These are phyloP conservation scores for Cheiracanthium punctorium DNA, from an alignment of 2,888 invertebrate genomes.

Conservation along the genomic window DNA sequence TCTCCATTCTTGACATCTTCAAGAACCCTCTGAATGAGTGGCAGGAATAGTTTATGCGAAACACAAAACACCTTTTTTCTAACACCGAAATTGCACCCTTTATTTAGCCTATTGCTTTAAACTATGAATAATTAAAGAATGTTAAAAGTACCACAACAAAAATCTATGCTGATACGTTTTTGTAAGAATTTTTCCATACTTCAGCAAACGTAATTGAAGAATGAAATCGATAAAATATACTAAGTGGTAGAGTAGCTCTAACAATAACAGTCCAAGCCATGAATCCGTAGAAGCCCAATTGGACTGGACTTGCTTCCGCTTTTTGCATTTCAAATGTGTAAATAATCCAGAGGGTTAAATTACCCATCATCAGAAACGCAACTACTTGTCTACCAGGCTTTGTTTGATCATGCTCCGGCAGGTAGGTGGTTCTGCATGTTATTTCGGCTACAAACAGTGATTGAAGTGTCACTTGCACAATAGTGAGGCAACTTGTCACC, in stretches of 20 bases:
- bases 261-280: conserved; percentile 95
- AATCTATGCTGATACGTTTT: conserved; percentile 57
- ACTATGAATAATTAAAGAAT: background rate
- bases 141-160: background rate
- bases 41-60: too few relatives aligned
- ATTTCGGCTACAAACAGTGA: conserved; percentile 94
- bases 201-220: conserved; percentile 95
- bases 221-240: conserved; percentile 97
- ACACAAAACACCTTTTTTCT: background rate
- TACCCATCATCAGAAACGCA: conserved; percentile 94
- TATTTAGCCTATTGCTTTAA: background rate
- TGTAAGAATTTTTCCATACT: conserved; percentile 88
- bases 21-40: background rate
- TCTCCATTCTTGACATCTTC: background rate
- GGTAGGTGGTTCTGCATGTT: conserved; percentile 87
- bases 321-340: conserved; percentile 96
- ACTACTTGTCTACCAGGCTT: conserved; percentile 97
- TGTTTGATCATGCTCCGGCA: conserved; percentile 93
- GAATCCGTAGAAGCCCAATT: conserved; percentile 92
- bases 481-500: conserved; percentile 89
- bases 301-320: conserved; percentile 89
- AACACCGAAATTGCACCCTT: background rate
- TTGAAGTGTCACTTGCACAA: conserved; percentile 94
- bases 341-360: conserved; percentile 97
- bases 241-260: conserved; percentile 92